Evolutionary conservation across 2,888 invertebrate species (phyloP).

Genomic region (Molanna angustata): DNA sequence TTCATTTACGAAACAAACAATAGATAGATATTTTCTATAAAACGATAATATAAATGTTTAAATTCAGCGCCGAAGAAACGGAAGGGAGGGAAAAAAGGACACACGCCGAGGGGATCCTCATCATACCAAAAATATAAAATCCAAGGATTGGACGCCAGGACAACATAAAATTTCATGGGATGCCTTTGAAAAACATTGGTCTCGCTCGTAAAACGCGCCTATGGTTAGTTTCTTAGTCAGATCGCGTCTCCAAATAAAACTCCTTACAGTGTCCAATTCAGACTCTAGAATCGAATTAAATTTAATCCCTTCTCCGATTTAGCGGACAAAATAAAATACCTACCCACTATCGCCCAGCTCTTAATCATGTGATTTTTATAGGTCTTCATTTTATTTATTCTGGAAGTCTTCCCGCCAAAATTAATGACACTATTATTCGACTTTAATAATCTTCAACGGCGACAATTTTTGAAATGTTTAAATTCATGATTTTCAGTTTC

Average conservation of each 20-base stretch:
- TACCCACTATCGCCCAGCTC: too few species aligned
- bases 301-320: constrained; percentile 21
- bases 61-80: constrained; percentile 9
- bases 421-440: too few species aligned
- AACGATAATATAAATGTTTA: too few species aligned
- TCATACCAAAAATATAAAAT: constrained; percentile 14
- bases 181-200: constrained; percentile 23
- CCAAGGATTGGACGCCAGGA: constrained; percentile 19
- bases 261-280: constrained; percentile 15
- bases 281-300: constrained; percentile 20
- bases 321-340: constrained; percentile 19
- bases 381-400: too few species aligned
- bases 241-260: constrained; percentile 23
- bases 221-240: constrained; percentile 21
- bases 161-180: constrained; percentile 24
- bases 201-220: constrained; percentile 22
- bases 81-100: constrained; percentile 2
- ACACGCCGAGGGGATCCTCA: constrained; percentile 14
- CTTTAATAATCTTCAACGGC: too few species aligned
- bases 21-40: too few species aligned
- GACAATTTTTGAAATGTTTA: too few species aligned
- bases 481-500: too few species aligned
- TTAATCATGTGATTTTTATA: constrained; percentile 23
- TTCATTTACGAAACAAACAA: too few species aligned
- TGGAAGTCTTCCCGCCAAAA: too few species aligned